Percentiles rank a stretch among this genome's conserved stretches.
Evolutionary conservation across 1,140 invertebrate genomes (phyloP).

Genomic region (Oncopodura yosiiana): DNA sequence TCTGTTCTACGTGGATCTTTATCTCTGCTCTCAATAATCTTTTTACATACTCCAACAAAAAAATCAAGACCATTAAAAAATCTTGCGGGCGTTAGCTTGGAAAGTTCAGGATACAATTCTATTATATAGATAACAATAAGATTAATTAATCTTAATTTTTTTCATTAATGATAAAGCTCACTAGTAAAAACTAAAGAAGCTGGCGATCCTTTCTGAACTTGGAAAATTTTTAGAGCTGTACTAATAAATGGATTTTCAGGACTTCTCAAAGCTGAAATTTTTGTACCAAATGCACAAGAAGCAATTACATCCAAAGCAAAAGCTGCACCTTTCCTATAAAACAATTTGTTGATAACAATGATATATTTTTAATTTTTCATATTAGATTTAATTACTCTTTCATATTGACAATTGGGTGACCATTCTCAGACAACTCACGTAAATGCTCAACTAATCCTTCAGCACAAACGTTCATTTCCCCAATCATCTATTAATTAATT

Average conservation of each 20-base stretch:
- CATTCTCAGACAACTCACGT: neutral
- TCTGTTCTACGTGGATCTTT: too few species aligned
- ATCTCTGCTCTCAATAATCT: too few species aligned
- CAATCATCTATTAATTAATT: too few species aligned
- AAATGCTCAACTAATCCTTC: constrained; percentile 11
- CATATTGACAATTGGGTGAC: neutral
- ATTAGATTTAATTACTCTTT: constrained; percentile 3
- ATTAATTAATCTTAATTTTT: too few species aligned
- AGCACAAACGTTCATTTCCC: constrained; percentile 6
- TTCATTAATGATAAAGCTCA: neutral
- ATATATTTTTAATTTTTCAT: neutral
- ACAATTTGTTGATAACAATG: neutral
- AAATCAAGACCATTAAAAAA: too few species aligned
- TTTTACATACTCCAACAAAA: too few species aligned
- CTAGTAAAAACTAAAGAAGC: too few species aligned
- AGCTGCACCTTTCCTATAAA: constrained; percentile 5
- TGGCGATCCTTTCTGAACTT: neutral
- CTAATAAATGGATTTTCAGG: neutral
- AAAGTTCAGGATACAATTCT: too few species aligned
- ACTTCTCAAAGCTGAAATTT: neutral
- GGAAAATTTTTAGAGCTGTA: constrained; percentile 6
- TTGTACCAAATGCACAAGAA: neutral
- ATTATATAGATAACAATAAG: too few species aligned
- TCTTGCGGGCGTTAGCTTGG: too few species aligned
- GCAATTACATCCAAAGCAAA: neutral